Conservation (phyloP, 2,888 invertebrate genomes). For the Cephus runcator region DNA sequence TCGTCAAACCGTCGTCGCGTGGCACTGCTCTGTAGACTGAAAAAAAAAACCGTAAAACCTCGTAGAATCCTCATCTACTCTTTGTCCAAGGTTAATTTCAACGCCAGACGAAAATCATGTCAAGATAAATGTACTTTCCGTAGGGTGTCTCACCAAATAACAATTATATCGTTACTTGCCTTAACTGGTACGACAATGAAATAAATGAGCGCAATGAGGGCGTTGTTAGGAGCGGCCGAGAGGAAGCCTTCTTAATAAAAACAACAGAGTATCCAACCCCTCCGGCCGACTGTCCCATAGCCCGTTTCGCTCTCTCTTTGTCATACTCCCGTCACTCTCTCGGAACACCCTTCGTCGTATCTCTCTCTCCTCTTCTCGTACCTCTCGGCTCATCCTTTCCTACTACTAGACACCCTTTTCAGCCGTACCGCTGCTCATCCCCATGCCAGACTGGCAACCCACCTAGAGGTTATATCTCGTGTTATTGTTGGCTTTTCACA, state of each 20-base stretch:
- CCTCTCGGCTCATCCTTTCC: constrained; percentile 27
- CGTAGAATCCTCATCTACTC: background rate
- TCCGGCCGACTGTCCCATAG: background rate
- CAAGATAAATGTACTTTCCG: background rate
- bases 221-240: constrained; percentile 6
- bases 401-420: constrained; percentile 12
- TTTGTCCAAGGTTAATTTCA: background rate
- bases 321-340: background rate
- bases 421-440: background rate
- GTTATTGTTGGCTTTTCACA: constrained; percentile 37
- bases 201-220: constrained; percentile 22
- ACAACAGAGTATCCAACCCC: constrained; percentile 1
- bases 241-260: constrained; percentile 19
- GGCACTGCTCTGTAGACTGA: background rate
- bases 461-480: constrained; percentile 22
- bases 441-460: background rate
- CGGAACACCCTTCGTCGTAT: constrained; percentile 17
- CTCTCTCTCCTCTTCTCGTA: constrained; percentile 16
- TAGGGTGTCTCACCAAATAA: constrained; percentile 15
- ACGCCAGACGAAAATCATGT: background rate
- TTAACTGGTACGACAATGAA: constrained; percentile 21
- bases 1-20: background rate
- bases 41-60: background rate
- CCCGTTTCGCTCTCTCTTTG: background rate
- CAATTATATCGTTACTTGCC: constrained; percentile 23